Conservation (phyloP, 2,888 invertebrate species). For the Peribatodes rhomboidaria region DNA sequence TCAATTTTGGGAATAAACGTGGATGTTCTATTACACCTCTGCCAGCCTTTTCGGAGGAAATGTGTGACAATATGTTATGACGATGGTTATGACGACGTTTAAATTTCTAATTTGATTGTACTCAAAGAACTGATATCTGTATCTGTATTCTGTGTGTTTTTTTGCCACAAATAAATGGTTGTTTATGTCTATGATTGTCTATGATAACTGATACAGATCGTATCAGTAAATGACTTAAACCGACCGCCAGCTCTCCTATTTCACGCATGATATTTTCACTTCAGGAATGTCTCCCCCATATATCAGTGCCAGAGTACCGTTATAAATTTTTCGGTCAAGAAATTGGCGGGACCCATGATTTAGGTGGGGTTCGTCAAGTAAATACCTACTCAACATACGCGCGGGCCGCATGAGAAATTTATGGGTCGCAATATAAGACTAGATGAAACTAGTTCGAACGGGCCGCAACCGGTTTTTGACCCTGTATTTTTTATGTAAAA, state of each 20-base stretch:
- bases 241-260: constrained; percentile 35
- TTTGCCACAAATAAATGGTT: too few relatives aligned
- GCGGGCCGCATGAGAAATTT: constrained; percentile 67
- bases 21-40: too few relatives aligned
- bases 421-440: constrained; percentile 75
- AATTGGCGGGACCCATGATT: constrained; percentile 78
- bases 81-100: too few relatives aligned
- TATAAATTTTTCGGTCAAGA: constrained; percentile 85
- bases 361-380: constrained; percentile 69
- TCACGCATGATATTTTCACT: constrained; percentile 44
- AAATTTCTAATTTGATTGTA: too few relatives aligned
- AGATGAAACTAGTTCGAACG: constrained; percentile 66
- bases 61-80: too few relatives aligned
- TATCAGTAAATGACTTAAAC: neutral
- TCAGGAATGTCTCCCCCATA: constrained; percentile 64
- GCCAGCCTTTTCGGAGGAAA: too few relatives aligned
- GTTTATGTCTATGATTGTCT: too few relatives aligned
- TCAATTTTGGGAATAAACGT: too few relatives aligned
- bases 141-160: too few relatives aligned
- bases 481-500: constrained; percentile 61
- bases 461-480: constrained; percentile 54
- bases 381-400: constrained; percentile 71
- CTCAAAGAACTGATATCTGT: too few relatives aligned
- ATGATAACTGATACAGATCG: too few relatives aligned
- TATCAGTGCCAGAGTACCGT: constrained; percentile 69